Base-by-base conservation (phyloP, 2,797 vertebrate genomes). In the Aselliscus stoliczkanus region DNA sequence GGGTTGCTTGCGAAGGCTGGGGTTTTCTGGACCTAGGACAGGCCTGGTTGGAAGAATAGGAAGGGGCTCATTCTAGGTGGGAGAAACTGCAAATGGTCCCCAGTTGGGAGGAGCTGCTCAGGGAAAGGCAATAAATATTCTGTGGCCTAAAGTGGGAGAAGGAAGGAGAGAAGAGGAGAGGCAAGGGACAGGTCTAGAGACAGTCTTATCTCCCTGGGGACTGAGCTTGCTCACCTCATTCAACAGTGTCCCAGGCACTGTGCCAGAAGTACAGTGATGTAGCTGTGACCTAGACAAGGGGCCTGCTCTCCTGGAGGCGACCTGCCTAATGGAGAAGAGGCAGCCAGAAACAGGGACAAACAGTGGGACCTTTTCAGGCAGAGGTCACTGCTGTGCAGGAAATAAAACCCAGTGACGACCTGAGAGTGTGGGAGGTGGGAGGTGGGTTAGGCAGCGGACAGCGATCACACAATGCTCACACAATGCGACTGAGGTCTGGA, bases 301-400 rank as follows among this genome's bases (percentile, higher is more conserved):
- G 69, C 62, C 21, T 81, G 80, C 67, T 92, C 73, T 70, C 54
- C 76, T 52, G 73, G 37, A 86, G 31, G 58, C 4, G 47, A 50
- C 47, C 47, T 29, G 69, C 18, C 52, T 20, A 29, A 73, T 2
- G 23, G 39, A 60, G 37, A 37, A 77, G 64, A 88, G 56, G 9
- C 13, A 17, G 52, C 73, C 56, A 34, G 5, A 62, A 44, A 50
- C 42, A 62, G 64, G 47, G 50, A 72, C 54, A 65, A 54, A 64
- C 1, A 82, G 85, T 34, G 69, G 89, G 88, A 50, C 37, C 37
- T 85, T 60, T 76, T 54, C 42, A 42, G 72, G 84, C 39, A 34
- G 79, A 86, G 31, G 3, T 13, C 60, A 60, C 17, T 1, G 69
- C 58, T 5, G 17, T 0, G 25, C 15, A 23, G 69, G 65, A 73